Evolutionary conservation across 2,797 vertebrate genomes (phyloP), one percentile per base, ranked within the genome.

Genomic region (Graptemys geographica): DNA sequence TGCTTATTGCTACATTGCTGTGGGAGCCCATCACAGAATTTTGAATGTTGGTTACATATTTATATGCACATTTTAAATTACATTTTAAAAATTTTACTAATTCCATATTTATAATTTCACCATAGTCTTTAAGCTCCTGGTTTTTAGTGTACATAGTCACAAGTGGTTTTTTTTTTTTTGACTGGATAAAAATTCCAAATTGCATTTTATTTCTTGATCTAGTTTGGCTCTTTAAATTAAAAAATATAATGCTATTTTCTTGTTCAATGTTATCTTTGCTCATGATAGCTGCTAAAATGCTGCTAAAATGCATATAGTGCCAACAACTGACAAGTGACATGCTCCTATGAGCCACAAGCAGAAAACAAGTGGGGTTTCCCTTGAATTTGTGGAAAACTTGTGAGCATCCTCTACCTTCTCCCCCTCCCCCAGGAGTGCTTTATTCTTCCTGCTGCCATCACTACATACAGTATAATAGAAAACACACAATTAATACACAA

Each of bases 251-350:
- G 51, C 79, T 62, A 33, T 84, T 94, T 96, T 95, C 89, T 92
- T 1, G 7, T 97, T 97, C 94, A 93, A 98, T 96, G 95, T 97
- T 98, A 97, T 97, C 93, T 90, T 96, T 98, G 96, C 97, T 98
- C 98, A 96, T 98, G 97, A 97, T 96, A 98, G 97, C 98, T 98
- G 97, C 98, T 98, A 98, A 98, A 98, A 98, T 97, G 94, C 95
- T 97, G 90, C 97, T 98, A 98, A 98, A 96, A 95, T 96, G 98
- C 97, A 96, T 95, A 94, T 2, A 95, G 96, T 90, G 81, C 94
- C 96, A 96, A 94, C 96, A 96, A 97, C 95, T 96, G 97, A 97
- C 98, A 98, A 97, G 95, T 93, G 87, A 96, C 97, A 92, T 94
- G 96, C 96, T 98, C 95, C 91, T 96, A 88, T 92, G 96, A 97